These are phyloP conservation scores for Stenopsyche tienmushanensis DNA, from an alignment of 1,140 invertebrate genomes.

Conservation along the genomic window DNA sequence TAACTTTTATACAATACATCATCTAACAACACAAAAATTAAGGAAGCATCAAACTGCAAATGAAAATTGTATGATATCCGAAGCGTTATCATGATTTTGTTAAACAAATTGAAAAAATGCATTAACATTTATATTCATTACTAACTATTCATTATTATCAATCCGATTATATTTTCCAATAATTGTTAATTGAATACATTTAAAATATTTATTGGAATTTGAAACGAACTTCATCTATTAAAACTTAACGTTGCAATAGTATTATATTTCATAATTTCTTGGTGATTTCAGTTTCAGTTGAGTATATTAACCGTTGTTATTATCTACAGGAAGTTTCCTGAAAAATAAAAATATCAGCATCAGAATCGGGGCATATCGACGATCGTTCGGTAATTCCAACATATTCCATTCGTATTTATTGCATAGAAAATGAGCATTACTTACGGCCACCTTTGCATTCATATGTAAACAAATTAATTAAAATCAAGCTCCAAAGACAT, in stretches of 20 bases:
- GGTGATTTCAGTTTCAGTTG: conserved; percentile 37
- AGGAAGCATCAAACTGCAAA: conserved; percentile 17
- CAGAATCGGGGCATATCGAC: no score
- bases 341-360: conserved; percentile 28
- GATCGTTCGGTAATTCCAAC: no score
- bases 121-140: conserved; percentile 20
- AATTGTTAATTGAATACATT: conserved; percentile 30
- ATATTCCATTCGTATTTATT: no score
- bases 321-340: conserved; percentile 41
- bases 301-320: conserved; percentile 24
- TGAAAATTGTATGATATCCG: background rate
- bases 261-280: conserved; percentile 18
- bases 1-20: background rate
- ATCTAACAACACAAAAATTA: background rate
- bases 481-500: no score
- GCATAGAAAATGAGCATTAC: no score
- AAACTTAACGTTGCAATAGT: conserved; percentile 37
- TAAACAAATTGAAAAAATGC: conserved; percentile 16
- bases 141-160: conserved; percentile 33
- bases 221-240: conserved; percentile 25
- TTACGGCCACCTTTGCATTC: no score
- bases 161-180: conserved; percentile 33
- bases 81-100: conserved; percentile 7
- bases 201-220: conserved; percentile 34
- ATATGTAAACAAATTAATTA: no score